Evolutionary conservation across 2,888 invertebrate genomes (phyloP), one percentile per base, ranked within the genome.

Genomic region (Noctuana brunneofusca): DNA sequence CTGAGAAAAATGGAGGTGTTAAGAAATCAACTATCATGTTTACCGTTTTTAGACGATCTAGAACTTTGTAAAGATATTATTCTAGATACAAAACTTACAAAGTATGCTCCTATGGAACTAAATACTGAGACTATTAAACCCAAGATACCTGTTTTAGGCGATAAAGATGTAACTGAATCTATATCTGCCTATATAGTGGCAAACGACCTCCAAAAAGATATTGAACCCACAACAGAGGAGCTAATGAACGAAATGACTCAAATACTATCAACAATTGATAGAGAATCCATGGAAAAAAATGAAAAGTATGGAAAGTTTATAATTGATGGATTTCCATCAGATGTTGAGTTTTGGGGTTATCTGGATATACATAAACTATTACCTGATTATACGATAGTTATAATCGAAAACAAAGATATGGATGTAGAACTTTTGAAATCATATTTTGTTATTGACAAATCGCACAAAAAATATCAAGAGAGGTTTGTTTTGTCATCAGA

Each of bases 301-400:
- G 65, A 76, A 50, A 69, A 65, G 30, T 89, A 89, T 73, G 91
- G 92, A 18, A 93, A 93, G 69, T 95, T 93, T 89, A 90, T 95
- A 66, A 81, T 95, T 58, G 94, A 94, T 73, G 93, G 92, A 0
- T 92, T 94, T 78, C 87, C 92, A 22, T 75, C 89, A 20, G 86
- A 93, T 67, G 65, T 86, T 12, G 87, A 92, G 65, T 81, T 89
- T 71, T 92, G 94, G 87, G 76, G 75, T 52, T 78, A 79, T 64
- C 74, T 95, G 11, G 70, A 67, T 6, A 82, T 86, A 30, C 78
- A 83, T 3, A 86, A 91, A 65, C 76, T 89, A 58, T 69, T 87
- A 18, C 93, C 94, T 20, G 93, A 94, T 74, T 89, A 94, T 68
- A 86, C 93, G 0, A 81, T 94, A 69, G 77, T 92, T 38, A 73